Percentiles rank a stretch among this genome's conserved stretches.
Conservation (phyloP, 2,113 vertebrate species). For the Cyanoderma ruficeps region DNA sequence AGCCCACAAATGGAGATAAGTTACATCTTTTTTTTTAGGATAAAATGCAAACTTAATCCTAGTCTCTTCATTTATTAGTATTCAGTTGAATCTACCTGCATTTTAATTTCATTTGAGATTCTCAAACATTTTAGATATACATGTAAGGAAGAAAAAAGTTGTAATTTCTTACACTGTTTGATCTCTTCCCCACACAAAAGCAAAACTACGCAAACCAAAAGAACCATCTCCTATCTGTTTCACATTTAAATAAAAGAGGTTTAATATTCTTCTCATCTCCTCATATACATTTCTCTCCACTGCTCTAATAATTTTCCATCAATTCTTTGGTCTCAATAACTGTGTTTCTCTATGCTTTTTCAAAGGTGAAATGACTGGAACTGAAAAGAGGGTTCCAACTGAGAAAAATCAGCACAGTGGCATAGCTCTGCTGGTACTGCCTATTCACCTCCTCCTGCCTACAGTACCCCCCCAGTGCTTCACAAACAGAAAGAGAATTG, state of each 20-base stretch:
- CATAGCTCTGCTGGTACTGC: neutral
- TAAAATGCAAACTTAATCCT: neutral
- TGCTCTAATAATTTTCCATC: neutral
- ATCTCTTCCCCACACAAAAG: neutral
- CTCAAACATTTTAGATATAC: neutral
- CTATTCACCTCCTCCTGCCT: neutral
- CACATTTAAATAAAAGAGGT: neutral
- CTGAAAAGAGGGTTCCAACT: neutral
- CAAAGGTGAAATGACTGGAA: neutral
- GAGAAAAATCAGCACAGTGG: neutral
- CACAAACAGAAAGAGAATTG: neutral
- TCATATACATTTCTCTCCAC: neutral
- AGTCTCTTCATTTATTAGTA: neutral
- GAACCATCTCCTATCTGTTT: neutral
- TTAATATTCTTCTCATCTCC: neutral
- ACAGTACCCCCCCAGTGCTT: neutral
- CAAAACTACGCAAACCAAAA: neutral
- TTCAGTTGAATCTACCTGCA: neutral
- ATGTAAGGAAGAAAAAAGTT: neutral
- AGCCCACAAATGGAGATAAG: rapidly evolving
- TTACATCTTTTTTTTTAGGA: neutral
- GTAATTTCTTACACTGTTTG: neutral
- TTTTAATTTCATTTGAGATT: neutral
- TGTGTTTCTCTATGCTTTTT: neutral
- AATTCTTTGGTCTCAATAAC: neutral